Conservation (phyloP, 2,113 vertebrate species). For the Calyptommatus sinebrachiatus region DNA sequence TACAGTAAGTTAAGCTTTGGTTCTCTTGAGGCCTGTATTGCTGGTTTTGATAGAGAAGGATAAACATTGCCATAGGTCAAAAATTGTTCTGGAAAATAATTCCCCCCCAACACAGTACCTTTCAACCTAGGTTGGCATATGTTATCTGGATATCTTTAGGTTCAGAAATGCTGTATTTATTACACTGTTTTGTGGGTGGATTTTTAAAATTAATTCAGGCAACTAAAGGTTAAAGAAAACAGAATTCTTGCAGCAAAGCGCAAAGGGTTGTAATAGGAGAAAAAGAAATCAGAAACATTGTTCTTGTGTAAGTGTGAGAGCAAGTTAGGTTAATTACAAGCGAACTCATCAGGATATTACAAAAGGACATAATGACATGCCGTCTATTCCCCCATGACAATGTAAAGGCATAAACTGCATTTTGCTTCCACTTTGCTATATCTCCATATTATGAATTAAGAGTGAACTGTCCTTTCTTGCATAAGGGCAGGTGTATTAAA, state of each 20-base stretch:
- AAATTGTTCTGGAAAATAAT: too few relatives aligned
- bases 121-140: background rate
- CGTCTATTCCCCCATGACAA: background rate
- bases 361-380: constrained; percentile 16
- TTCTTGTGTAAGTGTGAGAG: background rate
- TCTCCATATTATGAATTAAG: background rate
- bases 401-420: background rate
- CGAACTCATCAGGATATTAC: constrained; percentile 14
- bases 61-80: too few relatives aligned
- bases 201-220: background rate
- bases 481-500: constrained; percentile 7
- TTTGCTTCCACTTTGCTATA: background rate
- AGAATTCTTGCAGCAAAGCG: background rate
- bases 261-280: background rate
- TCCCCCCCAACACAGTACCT: background rate
- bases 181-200: too few relatives aligned
- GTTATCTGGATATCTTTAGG: background rate
- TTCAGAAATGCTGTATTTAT: too few relatives aligned
- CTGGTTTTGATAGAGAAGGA: too few relatives aligned
- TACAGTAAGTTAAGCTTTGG: too few relatives aligned
- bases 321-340: constrained; percentile 13
- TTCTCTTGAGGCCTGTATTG: too few relatives aligned
- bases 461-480: constrained; percentile 2
- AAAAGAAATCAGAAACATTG: background rate
- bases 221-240: background rate